phyloP scores from a whole-genome alignment of 2,113 vertebrate genomes.

The Melanerpes formicivorus region DNA sequence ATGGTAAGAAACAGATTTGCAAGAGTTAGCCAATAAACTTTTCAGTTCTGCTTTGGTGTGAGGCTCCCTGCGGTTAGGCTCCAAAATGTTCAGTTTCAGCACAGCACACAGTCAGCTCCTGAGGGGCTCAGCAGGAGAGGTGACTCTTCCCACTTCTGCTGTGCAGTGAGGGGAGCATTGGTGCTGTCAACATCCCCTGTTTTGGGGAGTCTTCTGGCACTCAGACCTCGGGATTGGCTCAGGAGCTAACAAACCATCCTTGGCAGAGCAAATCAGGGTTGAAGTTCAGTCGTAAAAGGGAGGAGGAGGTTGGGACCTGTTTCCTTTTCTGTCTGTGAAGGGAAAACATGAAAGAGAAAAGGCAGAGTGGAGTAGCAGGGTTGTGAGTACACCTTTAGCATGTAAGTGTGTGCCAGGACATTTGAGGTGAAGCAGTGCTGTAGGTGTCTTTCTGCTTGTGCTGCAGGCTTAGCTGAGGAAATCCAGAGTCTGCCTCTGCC shows the following conservation, averaged over 20 bases:
- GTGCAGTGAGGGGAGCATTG: background rate
- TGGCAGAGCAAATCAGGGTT: background rate
- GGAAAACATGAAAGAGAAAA: rapidly evolving
- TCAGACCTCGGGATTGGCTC: too few relatives aligned
- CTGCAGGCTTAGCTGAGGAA: background rate
- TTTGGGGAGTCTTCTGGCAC: background rate
- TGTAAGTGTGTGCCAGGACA: rapidly evolving
- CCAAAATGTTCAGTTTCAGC: background rate
- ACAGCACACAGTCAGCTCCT: background rate
- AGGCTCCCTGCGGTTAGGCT: background rate
- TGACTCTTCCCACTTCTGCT: too few relatives aligned
- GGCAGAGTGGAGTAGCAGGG: background rate
- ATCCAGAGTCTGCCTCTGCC: rapidly evolving
- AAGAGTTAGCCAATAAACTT: rapidly evolving
- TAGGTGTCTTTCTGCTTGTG: background rate
- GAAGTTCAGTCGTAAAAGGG: background rate
- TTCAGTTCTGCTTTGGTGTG: rapidly evolving
- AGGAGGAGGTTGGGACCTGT: rapidly evolving
- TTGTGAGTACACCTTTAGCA: background rate
- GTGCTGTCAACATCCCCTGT: rapidly evolving
- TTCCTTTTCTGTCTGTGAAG: background rate
- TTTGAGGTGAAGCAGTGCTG: background rate
- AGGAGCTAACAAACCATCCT: background rate
- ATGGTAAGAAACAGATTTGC: background rate
- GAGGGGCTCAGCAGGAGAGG: rapidly evolving